These are phyloP conservation scores for Tubulanus polymorphus DNA, from an alignment of 2,888 invertebrate species.

Conservation along the genomic window DNA sequence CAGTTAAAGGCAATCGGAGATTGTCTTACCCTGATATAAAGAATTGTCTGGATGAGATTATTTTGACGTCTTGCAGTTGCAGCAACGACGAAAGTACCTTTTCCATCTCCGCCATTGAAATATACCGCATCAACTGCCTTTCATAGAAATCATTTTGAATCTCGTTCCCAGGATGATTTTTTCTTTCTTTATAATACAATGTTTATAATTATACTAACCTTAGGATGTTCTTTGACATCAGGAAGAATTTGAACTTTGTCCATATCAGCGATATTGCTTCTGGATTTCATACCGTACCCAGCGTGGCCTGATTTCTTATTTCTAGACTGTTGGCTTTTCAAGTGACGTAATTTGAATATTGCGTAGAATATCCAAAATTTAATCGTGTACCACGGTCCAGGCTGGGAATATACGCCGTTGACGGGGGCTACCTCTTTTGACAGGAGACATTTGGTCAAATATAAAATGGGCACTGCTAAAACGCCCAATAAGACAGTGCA, in stretches of 20 bases:
- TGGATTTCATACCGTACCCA: slow-evolving; percentile 55
- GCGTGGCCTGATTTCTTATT: slow-evolving; percentile 32
- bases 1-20: not conserved
- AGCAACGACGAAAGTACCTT: slow-evolving; percentile 65
- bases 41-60: slow-evolving; percentile 65
- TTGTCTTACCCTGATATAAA: slow-evolving; percentile 61
- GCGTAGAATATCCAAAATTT: slow-evolving; percentile 61
- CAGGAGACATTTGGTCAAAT: no score
- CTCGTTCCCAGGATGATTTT: not conserved
- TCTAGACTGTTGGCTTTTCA: slow-evolving; percentile 41
- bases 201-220: slow-evolving; percentile 23
- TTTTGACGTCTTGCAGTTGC: slow-evolving; percentile 57
- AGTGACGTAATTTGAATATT: slow-evolving; percentile 57
- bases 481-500: no score
- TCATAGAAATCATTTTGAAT: slow-evolving; percentile 26
- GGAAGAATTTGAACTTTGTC: slow-evolving; percentile 63
- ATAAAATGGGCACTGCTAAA: no score
- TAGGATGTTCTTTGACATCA: slow-evolving; percentile 56
- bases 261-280: slow-evolving; percentile 58
- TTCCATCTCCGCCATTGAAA: slow-evolving; percentile 65
- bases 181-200: not conserved
- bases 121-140: slow-evolving; percentile 77
- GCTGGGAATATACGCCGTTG: slow-evolving; percentile 61
- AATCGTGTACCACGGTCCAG: slow-evolving; percentile 64
- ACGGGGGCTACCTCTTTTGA: no score